A percentile compares a stretch with the other conserved stretches of the same genome.
phyloP scores from a whole-genome alignment of 1,140 invertebrate genomes.

The Holotrichia oblita region DNA sequence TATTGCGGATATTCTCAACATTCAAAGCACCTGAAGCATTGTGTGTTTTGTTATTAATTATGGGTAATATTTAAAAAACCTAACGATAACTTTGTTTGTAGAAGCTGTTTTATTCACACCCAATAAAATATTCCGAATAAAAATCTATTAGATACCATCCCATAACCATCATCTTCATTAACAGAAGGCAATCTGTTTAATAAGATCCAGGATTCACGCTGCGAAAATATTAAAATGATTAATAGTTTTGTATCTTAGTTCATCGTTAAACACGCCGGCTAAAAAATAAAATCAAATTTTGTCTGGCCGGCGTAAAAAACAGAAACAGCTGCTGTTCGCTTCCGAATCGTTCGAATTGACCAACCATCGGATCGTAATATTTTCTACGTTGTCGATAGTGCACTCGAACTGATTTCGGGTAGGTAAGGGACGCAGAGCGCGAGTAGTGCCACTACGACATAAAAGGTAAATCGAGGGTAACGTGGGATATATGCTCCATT shows the following conservation, averaged over 20 bases:
- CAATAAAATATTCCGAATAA: no score
- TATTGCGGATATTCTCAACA: no score
- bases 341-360: constrained; percentile 11
- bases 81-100: no score
- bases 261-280: no score
- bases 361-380: neutral
- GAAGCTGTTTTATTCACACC: no score
- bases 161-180: neutral
- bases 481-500: constrained; percentile 30
- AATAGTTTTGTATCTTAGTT: neutral
- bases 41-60: no score
- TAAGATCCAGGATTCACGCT: neutral
- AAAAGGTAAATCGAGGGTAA: constrained; percentile 8
- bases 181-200: neutral
- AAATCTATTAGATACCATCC: no score
- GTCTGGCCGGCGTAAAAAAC: neutral
- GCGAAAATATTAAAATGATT: constrained; percentile 2
- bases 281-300: constrained; percentile 4
- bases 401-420: neutral
- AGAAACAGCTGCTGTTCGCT: constrained; percentile 11
- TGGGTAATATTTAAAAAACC: no score
- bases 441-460: neutral
- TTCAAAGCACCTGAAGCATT: no score
- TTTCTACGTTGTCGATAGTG: neutral
- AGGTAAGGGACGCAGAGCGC: neutral